These are phyloP conservation scores for Habrosyne pyritoides DNA, from an alignment of 2,888 invertebrate species.

Conservation along the genomic window DNA sequence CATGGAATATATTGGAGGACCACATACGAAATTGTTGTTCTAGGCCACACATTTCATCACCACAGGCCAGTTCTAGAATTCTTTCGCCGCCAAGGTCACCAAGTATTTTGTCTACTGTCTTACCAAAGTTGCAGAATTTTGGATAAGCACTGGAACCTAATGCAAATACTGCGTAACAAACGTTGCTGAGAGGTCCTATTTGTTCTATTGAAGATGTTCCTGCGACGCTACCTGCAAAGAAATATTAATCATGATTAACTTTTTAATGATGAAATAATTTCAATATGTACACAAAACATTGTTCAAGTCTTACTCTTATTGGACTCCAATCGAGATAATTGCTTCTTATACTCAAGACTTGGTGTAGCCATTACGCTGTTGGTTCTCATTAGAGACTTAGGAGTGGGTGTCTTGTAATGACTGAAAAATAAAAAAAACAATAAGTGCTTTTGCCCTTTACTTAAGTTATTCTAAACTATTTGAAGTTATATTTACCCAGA, in stretches of 20 bases:
- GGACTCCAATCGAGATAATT: slow-evolving; percentile 84
- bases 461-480: neutral
- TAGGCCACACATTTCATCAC: slow-evolving; percentile 97
- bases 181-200: slow-evolving; percentile 94
- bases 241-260: neutral
- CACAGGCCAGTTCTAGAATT: slow-evolving; percentile 90
- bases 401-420: slow-evolving; percentile 88
- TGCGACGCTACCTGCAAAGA: slow-evolving; percentile 85
- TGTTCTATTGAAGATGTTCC: slow-evolving; percentile 89
- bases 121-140: slow-evolving; percentile 97
- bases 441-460: neutral
- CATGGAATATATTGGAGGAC: slow-evolving; percentile 94
- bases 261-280: slow-evolving; percentile 1
- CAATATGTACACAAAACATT: neutral
- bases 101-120: slow-evolving; percentile 94
- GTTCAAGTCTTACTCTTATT: slow-evolving; percentile 67
- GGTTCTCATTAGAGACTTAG: slow-evolving; percentile 94
- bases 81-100: slow-evolving; percentile 95
- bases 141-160: slow-evolving; percentile 98
- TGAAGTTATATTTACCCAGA: slow-evolving; percentile 33
- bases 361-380: slow-evolving; percentile 85
- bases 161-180: slow-evolving; percentile 96
- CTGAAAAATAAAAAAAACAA: slow-evolving; percentile 34
- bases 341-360: slow-evolving; percentile 79
- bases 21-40: slow-evolving; percentile 96